phyloP scores from a whole-genome alignment of 2,113 vertebrate genomes.

The Phyllostomus discolor region DNA sequence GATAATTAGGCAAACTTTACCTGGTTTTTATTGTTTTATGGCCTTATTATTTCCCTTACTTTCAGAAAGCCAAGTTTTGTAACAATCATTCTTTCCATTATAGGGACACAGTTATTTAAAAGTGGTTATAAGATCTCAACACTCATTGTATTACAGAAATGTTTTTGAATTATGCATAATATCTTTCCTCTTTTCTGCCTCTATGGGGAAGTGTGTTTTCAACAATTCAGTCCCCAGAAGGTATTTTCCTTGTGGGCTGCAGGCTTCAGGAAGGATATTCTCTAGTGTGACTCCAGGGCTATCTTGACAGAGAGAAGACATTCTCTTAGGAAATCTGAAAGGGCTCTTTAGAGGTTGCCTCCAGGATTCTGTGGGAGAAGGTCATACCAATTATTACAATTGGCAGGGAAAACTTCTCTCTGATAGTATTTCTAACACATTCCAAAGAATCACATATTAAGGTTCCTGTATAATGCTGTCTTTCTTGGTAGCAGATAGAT shows the following conservation, averaged over 20 bases:
- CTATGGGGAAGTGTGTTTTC: slow-evolving; percentile 83
- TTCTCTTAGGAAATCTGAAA: neutral
- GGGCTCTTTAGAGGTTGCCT: neutral
- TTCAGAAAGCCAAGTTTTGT: neutral
- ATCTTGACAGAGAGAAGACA: neutral
- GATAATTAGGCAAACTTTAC: neutral
- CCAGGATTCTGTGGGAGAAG: slow-evolving; percentile 25
- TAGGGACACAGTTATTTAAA: neutral
- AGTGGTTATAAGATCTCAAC: neutral
- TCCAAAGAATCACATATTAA: neutral
- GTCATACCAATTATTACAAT: neutral
- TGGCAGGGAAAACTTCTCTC: slow-evolving; percentile 4
- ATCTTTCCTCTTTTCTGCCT: slow-evolving; percentile 77
- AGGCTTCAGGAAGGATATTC: neutral
- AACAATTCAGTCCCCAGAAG: slow-evolving; percentile 66
- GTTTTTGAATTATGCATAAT: neutral
- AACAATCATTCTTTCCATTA: neutral
- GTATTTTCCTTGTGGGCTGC: neutral
- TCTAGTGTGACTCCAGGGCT: neutral
- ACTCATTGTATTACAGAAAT: neutral
- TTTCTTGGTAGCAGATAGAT: neutral
- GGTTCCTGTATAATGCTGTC: neutral
- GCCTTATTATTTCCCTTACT: neutral
- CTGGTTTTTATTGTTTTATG: neutral
- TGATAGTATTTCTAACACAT: slow-evolving; percentile 29